A percentile compares a stretch with the other conserved stretches of the same genome.
Conservation (phyloP, 2,888 invertebrate species). For the Yponomeuta malinellus region DNA sequence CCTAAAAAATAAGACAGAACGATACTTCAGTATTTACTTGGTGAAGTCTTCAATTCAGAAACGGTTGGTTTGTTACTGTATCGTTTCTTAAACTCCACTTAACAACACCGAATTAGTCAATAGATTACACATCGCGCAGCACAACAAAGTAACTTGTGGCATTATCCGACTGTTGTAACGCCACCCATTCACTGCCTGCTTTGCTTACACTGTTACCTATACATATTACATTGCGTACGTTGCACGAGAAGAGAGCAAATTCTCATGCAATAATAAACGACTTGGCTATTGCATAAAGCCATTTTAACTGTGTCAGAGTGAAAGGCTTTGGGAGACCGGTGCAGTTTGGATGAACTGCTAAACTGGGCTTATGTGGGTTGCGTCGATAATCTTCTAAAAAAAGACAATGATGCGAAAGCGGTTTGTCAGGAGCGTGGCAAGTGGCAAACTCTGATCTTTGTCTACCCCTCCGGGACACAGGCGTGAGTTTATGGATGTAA, state of each 20-base stretch:
- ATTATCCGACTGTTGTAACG: not conserved
- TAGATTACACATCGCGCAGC: not conserved
- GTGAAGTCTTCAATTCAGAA: too few relatives aligned
- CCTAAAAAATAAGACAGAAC: too few relatives aligned
- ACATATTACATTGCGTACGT: not conserved
- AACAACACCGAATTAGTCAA: not conserved
- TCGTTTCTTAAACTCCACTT: not conserved
- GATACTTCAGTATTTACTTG: too few relatives aligned
- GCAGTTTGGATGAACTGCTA: not conserved
- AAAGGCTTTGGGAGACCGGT: conserved; percentile 19
- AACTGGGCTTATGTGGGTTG: not conserved
- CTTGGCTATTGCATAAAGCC: conserved; percentile 10
- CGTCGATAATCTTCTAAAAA: not conserved
- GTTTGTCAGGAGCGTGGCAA: too few relatives aligned
- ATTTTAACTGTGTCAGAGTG: conserved; percentile 13
- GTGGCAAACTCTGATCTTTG: too few relatives aligned
- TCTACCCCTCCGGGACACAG: too few relatives aligned
- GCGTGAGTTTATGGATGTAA: too few relatives aligned
- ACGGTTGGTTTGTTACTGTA: too few relatives aligned
- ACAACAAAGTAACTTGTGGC: not conserved
- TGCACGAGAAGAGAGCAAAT: conserved; percentile 3
- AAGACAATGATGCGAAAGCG: too few relatives aligned
- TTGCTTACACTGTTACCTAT: not conserved
- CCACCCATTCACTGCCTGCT: not conserved
- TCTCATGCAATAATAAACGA: conserved; percentile 9